A percentile compares a stretch with the other conserved stretches of the same genome.
These are phyloP conservation scores for Oreotrochilus melanogaster DNA, from an alignment of 2,113 vertebrate genomes.

Conservation along the genomic window DNA sequence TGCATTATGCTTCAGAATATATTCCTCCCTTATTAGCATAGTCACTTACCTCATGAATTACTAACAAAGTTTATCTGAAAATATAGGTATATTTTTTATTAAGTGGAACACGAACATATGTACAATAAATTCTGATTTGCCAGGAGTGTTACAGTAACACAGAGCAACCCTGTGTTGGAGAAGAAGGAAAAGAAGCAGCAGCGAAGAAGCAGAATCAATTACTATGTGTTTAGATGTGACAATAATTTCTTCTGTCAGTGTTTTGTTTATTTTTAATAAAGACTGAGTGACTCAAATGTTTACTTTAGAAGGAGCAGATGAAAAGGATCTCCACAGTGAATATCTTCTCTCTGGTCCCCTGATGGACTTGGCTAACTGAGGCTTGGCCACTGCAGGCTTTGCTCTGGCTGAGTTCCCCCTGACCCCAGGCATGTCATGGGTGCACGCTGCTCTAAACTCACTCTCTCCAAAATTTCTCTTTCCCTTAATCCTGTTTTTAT, in stretches of 20 bases:
- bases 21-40: constrained; percentile 87
- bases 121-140: constrained; percentile 81
- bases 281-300: constrained; percentile 13
- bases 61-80: constrained; percentile 87
- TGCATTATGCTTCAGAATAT: constrained; percentile 83
- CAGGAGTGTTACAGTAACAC: constrained; percentile 39
- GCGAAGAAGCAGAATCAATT: background rate
- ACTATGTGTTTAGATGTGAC: background rate
- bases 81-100: constrained; percentile 83
- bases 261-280: constrained; percentile 67
- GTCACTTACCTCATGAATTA: constrained; percentile 88
- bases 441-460: background rate
- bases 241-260: constrained; percentile 40
- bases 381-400: background rate
- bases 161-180: background rate
- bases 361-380: background rate
- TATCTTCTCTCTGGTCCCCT: background rate
- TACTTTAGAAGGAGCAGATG: background rate
- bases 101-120: constrained; percentile 83
- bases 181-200: background rate
- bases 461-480: background rate
- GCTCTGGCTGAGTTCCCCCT: background rate
- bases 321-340: background rate
- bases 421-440: fast-evolving
- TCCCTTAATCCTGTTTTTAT: background rate